Evolutionary conservation across 2,888 invertebrate genomes (phyloP), one percentile per base, ranked within the genome.

Genomic region (Crematogaster levior): DNA sequence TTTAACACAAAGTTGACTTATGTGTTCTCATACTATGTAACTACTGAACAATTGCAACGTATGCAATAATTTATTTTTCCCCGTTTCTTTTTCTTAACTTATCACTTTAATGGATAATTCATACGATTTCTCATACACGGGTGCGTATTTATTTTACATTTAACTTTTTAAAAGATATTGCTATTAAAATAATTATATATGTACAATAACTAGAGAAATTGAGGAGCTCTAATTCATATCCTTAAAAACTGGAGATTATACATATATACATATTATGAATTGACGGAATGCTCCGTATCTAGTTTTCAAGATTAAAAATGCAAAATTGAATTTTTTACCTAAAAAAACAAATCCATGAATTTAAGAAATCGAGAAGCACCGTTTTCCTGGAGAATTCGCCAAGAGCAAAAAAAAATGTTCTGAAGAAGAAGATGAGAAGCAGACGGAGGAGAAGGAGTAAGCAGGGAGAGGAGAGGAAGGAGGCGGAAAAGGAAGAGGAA

Each of bases 161-260:
- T 60, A 18, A 1, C n/a, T 21, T 9, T 68, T 34, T 53, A 1
- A 21, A 51, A 37, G 6, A 15, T 53, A 34, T 34, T 15, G 3
- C 1, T 68, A 7, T 51, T 70, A 70, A 12, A 9, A 15, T 12
- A 21, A 10, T 68, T 37, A 34, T 68, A 34, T 68, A 68, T 68
- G 10, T 70, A 70, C 70, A 70, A 68, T 68, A 34, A 34, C 9
- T 70, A 24, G 21, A 27, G 27, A 53, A 70, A 10, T 37, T 51
- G 5, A 51, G 3, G 6, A 37, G 6, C 18, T 53, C 6, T 15
- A 53, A 24, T 70, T 15, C 24, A 34, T 18, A 51, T 70, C 10
- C 24, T 63, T 24, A 70, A 70, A 56, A 58, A 40, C 34, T 12
- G 4, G 1, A 10, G 1, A 21, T 43, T 30, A 43, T 7, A 21